Percentiles rank a stretch among this genome's conserved stretches.
phyloP scores from a whole-genome alignment of 1,140 invertebrate genomes.

The Cydia amplana region DNA sequence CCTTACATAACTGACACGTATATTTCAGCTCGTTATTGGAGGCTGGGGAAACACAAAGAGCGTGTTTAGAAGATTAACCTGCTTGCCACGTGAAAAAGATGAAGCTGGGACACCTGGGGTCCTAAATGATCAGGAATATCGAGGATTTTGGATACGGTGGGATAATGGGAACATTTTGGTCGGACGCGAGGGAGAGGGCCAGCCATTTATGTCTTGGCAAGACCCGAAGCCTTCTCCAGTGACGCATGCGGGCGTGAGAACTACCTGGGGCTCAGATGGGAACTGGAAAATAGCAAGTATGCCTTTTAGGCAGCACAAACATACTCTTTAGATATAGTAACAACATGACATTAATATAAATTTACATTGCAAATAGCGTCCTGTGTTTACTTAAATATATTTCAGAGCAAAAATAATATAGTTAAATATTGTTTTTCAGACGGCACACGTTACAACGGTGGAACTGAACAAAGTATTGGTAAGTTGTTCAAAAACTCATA shows the following conservation, averaged over 20 bases:
- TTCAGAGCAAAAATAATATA: neutral
- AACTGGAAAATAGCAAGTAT: slow-evolving; percentile 9
- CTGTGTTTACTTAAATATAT: too few relatives aligned
- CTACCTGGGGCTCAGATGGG: neutral
- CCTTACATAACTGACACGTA: neutral
- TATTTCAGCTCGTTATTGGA: slow-evolving; percentile 4
- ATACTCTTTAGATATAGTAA: neutral
- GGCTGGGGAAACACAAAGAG: slow-evolving; percentile 1
- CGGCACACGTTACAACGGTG: neutral
- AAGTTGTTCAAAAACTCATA: neutral
- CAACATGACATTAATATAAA: neutral
- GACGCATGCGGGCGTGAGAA: neutral
- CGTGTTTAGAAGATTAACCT: neutral
- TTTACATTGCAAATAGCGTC: too few relatives aligned
- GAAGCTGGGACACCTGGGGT: neutral
- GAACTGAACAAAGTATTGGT: slow-evolving; percentile 8
- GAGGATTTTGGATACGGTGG: slow-evolving; percentile 1
- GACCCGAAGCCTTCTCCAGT: neutral
- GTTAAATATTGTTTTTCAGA: neutral
- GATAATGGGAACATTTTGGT: slow-evolving; percentile 4
- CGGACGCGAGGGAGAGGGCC: neutral
- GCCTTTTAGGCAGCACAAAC: neutral
- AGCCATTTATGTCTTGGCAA: neutral
- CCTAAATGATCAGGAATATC: neutral
- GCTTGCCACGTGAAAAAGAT: neutral